phyloP scores from a whole-genome alignment of 2,797 vertebrate genomes.

The Merluccius polli region DNA sequence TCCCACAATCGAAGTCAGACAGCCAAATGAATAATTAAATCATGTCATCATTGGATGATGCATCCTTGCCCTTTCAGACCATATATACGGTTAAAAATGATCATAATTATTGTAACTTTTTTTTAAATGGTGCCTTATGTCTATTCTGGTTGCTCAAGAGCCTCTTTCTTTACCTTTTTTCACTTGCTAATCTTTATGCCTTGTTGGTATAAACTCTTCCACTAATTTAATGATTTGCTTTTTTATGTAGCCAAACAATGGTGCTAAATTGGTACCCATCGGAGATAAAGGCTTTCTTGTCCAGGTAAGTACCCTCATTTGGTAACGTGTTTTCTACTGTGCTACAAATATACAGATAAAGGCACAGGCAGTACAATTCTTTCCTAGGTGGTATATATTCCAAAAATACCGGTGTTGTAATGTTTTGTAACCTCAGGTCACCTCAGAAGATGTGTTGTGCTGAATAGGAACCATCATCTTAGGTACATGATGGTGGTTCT shows the following conservation, averaged over 20 bases:
- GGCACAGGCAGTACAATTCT: background rate
- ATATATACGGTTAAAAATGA: background rate
- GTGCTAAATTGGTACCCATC: slow-evolving; percentile 80
- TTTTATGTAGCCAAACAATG: slow-evolving; percentile 75
- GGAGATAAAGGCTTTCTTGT: slow-evolving; percentile 85
- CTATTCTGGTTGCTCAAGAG: background rate
- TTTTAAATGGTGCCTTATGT: background rate
- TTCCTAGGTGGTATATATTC: background rate
- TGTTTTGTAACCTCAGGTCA: background rate
- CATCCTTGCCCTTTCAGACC: background rate
- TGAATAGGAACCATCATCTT: background rate
- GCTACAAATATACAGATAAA: background rate
- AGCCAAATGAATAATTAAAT: background rate
- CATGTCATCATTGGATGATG: background rate
- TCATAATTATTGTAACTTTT: background rate
- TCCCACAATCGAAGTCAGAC: background rate
- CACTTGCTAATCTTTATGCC: background rate
- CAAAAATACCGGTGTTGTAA: background rate
- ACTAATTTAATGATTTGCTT: slow-evolving; percentile 30
- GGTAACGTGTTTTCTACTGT: background rate
- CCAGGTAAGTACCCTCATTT: slow-evolving; percentile 70
- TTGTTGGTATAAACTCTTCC: background rate
- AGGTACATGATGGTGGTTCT: background rate
- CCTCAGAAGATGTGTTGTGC: background rate
- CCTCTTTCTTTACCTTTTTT: background rate